A percentile compares a stretch with the other conserved stretches of the same genome.
Evolutionary conservation across 2,888 invertebrate genomes (phyloP).

Genomic region (Terebella lapidaria): DNA sequence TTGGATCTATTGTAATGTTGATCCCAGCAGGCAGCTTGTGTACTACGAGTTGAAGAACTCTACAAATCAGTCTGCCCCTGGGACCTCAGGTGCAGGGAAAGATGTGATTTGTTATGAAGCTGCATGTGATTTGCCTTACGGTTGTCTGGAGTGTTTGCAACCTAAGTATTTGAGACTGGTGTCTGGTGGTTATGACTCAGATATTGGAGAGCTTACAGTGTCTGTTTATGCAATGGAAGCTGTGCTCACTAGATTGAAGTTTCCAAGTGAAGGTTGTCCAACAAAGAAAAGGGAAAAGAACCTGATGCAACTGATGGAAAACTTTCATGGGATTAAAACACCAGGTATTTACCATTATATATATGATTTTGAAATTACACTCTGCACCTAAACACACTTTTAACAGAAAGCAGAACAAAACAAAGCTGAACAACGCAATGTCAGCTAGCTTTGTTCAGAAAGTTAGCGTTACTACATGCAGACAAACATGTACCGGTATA

Average conservation of each 20-base stretch:
- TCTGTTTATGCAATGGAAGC: constrained; percentile 28
- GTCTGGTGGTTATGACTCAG: constrained; percentile 1
- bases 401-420: too few species aligned
- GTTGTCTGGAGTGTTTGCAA: constrained; percentile 5
- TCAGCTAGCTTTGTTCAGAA: too few species aligned
- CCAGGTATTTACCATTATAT: constrained; percentile 8
- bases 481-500: too few species aligned
- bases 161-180: constrained; percentile 7
- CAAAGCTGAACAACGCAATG: too few species aligned
- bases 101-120: constrained; percentile 9
- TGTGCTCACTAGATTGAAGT: constrained; percentile 24
- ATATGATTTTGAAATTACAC: neutral
- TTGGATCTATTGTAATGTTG: neutral
- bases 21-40: neutral
- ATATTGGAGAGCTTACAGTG: constrained; percentile 3
- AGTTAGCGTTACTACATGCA: too few species aligned
- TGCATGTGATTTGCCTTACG: constrained; percentile 3
- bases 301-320: constrained; percentile 30
- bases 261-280: constrained; percentile 32
- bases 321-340: constrained; percentile 29
- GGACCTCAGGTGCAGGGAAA: neutral
- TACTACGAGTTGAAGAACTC: neutral
- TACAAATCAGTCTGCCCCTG: neutral
- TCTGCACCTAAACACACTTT: too few species aligned
- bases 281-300: constrained; percentile 26